Evolutionary conservation across 2,113 vertebrate genomes (phyloP).

Genomic region (Apteryx mantelli): DNA sequence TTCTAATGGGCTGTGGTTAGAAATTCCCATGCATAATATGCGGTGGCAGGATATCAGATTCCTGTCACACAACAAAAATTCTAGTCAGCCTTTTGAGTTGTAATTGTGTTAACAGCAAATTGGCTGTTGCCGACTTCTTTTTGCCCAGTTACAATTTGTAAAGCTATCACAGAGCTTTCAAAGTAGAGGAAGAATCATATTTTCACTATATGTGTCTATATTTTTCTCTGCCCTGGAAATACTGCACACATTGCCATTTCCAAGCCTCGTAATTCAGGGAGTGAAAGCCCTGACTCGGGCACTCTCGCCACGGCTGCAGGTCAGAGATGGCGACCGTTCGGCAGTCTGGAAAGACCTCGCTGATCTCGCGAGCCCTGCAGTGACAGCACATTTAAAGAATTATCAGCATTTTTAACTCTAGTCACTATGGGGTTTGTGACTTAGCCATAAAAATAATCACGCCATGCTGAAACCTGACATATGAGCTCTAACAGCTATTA

Average conservation of each 20-base stretch:
- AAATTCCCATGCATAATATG: constrained; percentile 25
- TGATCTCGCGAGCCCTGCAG: background rate
- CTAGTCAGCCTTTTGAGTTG: background rate
- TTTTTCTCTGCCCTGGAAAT: constrained; percentile 8
- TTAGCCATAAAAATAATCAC: background rate
- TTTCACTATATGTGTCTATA: background rate
- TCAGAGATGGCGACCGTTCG: background rate
- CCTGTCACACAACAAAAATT: constrained; percentile 25
- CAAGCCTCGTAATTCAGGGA: background rate
- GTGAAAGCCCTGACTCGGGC: background rate
- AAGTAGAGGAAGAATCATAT: background rate
- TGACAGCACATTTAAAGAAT: background rate
- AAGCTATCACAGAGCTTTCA: constrained; percentile 15
- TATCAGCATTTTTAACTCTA: constrained; percentile 14
- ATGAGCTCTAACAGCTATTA: background rate
- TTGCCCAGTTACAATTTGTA: constrained; percentile 15
- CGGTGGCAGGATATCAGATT: constrained; percentile 38
- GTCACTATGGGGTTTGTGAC: background rate
- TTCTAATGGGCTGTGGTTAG: constrained; percentile 39
- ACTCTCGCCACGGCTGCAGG: background rate
- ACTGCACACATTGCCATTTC: background rate
- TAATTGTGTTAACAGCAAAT: constrained; percentile 51
- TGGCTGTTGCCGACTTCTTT: constrained; percentile 3
- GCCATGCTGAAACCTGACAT: background rate
- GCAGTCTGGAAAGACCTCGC: background rate